Percentiles rank a stretch among this genome's conserved stretches.
Evolutionary conservation across 2,113 vertebrate genomes (phyloP).

Genomic region (Peucedramus taeniatus): DNA sequence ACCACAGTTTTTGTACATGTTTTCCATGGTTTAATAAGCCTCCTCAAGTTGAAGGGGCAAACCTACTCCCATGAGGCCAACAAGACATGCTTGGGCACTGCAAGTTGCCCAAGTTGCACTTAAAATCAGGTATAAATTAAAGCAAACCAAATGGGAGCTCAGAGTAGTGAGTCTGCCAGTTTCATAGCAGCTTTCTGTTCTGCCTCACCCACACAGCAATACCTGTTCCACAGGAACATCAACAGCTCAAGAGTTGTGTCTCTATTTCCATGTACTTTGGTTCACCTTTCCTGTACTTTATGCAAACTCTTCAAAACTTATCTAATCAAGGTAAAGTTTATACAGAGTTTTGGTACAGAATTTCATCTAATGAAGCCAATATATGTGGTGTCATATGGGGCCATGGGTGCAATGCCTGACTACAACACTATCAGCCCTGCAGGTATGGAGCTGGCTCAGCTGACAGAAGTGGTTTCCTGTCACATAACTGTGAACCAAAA

Average conservation of each 20-base stretch:
- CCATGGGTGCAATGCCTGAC: background rate
- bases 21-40: background rate
- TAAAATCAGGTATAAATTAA: background rate
- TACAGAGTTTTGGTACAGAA: background rate
- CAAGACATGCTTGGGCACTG: background rate
- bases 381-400: fast-evolving
- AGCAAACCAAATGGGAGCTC: background rate
- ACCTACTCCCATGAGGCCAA: background rate
- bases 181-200: fast-evolving
- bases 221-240: fast-evolving
- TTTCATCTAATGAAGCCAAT: background rate
- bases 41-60: background rate
- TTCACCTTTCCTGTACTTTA: background rate
- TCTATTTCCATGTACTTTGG: background rate
- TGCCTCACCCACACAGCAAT: background rate
- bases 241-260: fast-evolving
- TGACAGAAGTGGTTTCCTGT: background rate
- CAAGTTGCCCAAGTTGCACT: fast-evolving
- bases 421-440: fast-evolving
- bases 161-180: background rate
- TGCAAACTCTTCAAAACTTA: background rate
- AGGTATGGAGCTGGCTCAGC: background rate
- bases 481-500: background rate
- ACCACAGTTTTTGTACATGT: background rate
- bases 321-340: background rate